phyloP scores from a whole-genome alignment of 53 echinoderm and acorn worm species.

The Hippasteria phrygiana region DNA sequence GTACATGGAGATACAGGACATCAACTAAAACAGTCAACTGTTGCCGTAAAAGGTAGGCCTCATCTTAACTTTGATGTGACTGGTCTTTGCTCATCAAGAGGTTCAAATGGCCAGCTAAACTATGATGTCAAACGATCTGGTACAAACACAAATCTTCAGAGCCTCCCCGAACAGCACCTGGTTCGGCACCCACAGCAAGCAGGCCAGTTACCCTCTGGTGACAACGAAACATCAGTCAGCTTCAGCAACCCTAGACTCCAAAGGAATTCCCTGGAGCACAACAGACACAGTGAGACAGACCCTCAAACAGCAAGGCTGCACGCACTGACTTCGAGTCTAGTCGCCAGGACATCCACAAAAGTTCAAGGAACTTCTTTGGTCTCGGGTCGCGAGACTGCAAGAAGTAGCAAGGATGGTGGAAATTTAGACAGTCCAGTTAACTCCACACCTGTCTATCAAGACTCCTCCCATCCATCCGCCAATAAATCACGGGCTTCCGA shows the following conservation, averaged over 20 bases:
- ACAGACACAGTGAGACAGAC: neutral
- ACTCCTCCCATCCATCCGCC: too few relatives aligned
- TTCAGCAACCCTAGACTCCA: neutral
- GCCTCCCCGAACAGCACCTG: neutral
- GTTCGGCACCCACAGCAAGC: neutral
- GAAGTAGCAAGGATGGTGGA: neutral
- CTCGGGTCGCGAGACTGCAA: neutral
- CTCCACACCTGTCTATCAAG: too few relatives aligned
- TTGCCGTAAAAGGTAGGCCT: too few relatives aligned
- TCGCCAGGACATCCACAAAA: constrained; percentile 6
- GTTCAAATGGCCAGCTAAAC: neutral
- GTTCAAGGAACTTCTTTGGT: neutral
- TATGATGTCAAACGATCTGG: neutral
- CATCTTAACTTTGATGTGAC: too few relatives aligned
- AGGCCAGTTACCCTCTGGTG: neutral
- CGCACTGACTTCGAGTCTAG: constrained; percentile 46
- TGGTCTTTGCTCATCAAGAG: too few relatives aligned
- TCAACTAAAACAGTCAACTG: neutral
- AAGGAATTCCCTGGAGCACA: neutral
- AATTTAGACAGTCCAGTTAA: neutral
- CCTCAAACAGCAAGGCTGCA: constrained; percentile 43
- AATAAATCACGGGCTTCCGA: too few relatives aligned
- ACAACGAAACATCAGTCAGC: neutral
- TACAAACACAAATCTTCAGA: neutral
- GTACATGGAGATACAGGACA: neutral